Base-by-base conservation (phyloP, 2,113 vertebrate genomes). In the Oryzias melastigma region DNA sequence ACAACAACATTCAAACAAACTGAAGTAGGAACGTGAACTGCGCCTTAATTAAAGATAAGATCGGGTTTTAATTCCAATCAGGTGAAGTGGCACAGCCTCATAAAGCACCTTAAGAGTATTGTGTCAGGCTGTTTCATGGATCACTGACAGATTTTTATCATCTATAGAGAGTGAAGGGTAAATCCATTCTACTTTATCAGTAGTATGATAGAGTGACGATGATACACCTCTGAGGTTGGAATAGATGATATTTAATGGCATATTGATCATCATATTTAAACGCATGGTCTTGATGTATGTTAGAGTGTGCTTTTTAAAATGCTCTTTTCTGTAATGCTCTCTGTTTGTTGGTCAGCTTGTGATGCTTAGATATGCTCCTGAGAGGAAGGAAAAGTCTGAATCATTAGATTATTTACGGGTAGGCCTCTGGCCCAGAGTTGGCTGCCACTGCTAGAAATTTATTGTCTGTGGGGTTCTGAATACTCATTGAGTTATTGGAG, bases 371-470 rank as follows among this genome's bases (percentile, higher is more conserved):
- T 19, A 18, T 47, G 59, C 60, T 70, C 51, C 62, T 59, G 64
- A 65, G 20, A 57, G 52, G 4, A 45, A 49, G 45, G 61, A 79
- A 55, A 46, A 17, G 55, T 54, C 72, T 61, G 45, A 51, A 65
- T 66, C 43, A 40, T 62, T 52, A 1, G 48, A 71, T 64, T 78
- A 82, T 87, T 85, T 72, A 80, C 78, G 60, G 68, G 29, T 6
- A 4, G 29, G 52, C 51, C 47, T 61, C 25, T 74, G 59, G 66
- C 73, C 35, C 25, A 44, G 18, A 58, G 17, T 63, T 71, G 51
- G 72, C 60, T 74, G 76, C 58, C 68, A 70, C 53, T 27, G 47
- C 7, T 71, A 63, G 40, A 81, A 59, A 85, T 71, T n/a, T 56
- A 82, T 20, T 56, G 52, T 73, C 77, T 75, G 59, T 70, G 60